Base-by-base conservation (phyloP, 1,140 invertebrate genomes). In the Drosophila ironensis region DNA sequence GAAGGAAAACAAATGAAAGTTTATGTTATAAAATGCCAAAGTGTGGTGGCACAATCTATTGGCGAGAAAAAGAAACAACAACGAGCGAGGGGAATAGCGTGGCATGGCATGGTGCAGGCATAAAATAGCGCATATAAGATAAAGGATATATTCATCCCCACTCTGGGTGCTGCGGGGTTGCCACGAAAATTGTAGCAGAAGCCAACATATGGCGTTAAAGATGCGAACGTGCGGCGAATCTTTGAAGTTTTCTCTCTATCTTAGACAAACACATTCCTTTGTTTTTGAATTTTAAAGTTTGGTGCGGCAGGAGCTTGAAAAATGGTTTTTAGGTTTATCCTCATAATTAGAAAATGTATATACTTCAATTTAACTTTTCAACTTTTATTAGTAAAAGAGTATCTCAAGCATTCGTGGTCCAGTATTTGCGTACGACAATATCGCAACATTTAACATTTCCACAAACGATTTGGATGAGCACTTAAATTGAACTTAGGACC, bases 201-300 rank as follows among this genome's bases (percentile, higher is more conserved):
- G 86, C 72, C 77, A 88, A 88, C 84, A 88, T 84, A 84, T 88
- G 84, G 84, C 84, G 84, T 88, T 88, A 88, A 88, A 87, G 84
- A 88, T 84, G 84, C 51, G 75, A 88, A 88, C 84, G 84, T 88
- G 84, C 75, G 56, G 42, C 66, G 84, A 88, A 88, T 87, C 50
- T 71, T 84, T 72, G 54, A 84, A 76, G 54, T 71, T 68, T 68
- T 4, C 30, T 48, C 20, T 25, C n/a, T 2, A 2, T 42, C 30
- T 33, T 2, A 33, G n/a, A 0, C n/a, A 11, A n/a, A 30, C n/a
- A 33, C 1, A 9, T 4, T 14, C 1, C 2, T 4, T 14, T 33
- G 4, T 12, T 33, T 33, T 4, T 4, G 14, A 3, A 33, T 33
- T 33, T 33, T 14, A 14, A 5, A n/a, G n/a, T n/a, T n/a, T n/a